Conservation (phyloP, 2,888 invertebrate species). For the Apamea monoglypha region DNA sequence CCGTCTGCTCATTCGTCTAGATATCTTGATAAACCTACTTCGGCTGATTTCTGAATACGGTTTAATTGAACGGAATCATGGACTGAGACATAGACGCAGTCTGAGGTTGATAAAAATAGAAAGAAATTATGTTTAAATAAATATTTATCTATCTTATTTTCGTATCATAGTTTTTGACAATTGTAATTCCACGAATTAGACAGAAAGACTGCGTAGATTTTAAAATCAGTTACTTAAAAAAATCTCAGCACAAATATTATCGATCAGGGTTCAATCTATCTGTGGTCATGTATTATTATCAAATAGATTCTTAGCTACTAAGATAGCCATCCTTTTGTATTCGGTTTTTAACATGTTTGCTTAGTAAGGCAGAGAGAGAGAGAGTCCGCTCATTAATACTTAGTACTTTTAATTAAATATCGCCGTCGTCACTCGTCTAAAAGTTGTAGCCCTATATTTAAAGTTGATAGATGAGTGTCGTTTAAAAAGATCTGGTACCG, state of each 20-base stretch:
- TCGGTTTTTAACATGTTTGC: neutral
- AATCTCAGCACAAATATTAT: neutral
- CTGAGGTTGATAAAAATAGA: neutral
- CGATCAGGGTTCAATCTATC: neutral
- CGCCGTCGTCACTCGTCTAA: neutral
- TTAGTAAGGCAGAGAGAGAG: neutral
- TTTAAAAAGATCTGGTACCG: conserved; percentile 27
- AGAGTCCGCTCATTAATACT: conserved; percentile 27
- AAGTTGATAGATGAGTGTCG: conserved; percentile 16
- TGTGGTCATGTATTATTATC: neutral
- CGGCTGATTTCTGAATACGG: neutral
- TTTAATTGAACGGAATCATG: conserved; percentile 6
- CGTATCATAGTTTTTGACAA: neutral
- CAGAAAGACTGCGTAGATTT: neutral
- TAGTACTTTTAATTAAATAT: conserved; percentile 23
- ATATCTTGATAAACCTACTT: conserved; percentile 24
- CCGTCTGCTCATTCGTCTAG: conserved; percentile 31
- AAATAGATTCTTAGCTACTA: conserved; percentile 11
- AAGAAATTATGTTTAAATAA: neutral
- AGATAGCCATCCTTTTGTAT: conserved; percentile 9
- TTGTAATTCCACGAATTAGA: neutral
- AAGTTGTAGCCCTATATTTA: neutral
- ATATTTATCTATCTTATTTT: neutral
- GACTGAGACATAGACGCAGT: neutral
- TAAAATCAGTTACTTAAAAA: neutral